Percentiles rank a stretch among this genome's conserved stretches.
Conservation (phyloP, 2,113 vertebrate species). For the Paracyprichromis sp. region DNA sequence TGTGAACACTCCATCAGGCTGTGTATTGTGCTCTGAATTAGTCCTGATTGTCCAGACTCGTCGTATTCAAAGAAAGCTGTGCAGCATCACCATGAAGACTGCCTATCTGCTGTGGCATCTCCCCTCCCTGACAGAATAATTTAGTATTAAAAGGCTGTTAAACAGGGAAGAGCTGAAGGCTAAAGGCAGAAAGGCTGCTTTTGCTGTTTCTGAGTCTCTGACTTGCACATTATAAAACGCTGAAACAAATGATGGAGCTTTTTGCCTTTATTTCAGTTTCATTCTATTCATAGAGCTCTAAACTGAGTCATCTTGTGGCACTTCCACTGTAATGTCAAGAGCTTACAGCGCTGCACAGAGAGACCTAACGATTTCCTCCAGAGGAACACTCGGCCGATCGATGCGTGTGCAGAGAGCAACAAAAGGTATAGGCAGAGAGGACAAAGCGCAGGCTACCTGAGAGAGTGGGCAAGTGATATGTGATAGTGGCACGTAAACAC, state of each 20-base stretch:
- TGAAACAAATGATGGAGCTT: neutral
- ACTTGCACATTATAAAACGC: neutral
- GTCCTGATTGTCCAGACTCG: neutral
- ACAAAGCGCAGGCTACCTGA: neutral
- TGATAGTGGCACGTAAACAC: neutral
- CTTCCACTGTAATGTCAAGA: neutral
- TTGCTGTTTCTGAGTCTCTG: neutral
- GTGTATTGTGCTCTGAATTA: neutral
- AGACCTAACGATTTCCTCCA: neutral
- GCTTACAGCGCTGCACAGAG: neutral
- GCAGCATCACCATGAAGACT: neutral
- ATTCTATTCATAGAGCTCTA: neutral
- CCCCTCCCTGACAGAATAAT: neutral
- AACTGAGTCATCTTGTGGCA: neutral
- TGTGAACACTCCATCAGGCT: neutral
- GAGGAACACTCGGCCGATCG: neutral
- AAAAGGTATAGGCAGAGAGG: neutral
- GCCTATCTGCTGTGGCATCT: neutral
- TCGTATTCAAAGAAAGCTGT: neutral
- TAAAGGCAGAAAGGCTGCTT: neutral
- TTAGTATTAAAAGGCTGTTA: neutral
- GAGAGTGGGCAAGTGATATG: neutral
- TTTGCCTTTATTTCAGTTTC: neutral
- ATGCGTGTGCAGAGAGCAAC: neutral
- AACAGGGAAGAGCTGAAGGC: neutral